Base-by-base conservation (phyloP, 2,797 vertebrate species). In the Mycteria americana region DNA sequence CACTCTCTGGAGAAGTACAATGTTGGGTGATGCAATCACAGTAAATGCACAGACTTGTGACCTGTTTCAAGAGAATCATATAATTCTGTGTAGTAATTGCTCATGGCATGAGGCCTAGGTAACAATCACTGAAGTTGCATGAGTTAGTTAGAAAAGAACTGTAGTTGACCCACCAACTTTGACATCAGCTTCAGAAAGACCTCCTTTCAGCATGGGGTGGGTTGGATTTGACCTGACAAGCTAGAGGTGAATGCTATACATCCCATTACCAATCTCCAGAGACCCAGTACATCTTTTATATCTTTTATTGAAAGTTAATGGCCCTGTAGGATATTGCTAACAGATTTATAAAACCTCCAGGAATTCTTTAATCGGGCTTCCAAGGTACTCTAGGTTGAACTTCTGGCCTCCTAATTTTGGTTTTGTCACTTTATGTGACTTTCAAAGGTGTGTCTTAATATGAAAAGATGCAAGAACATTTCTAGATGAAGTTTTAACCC, bases 221-320 rank as follows among this genome's bases (percentile, higher is more conserved):
- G 9, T 12, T 86, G 62, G 53, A 68, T 84, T 67, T 92, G 77
- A 88, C 69, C 53, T 77, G 45, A 53, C 25, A 72, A 86, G 50
- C 39, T 84, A 53, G 64, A 81, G 25, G 60, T 88, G 53, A 90
- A 86, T 45, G 27, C 10, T 73, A 10, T 59, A 62, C 35, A 73
- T 76, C 17, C 82, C 51, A 69, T 85, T 85, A 76, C 30, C 56
- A 59, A 67, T 74, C 56, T 93, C 51, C 31, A 69, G 70, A 91
- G 59, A 92, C 43, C 14, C 12, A 72, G 21, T 46, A 48, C 21
- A 33, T 43, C 27, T 93, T 89, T 69, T 59, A 46, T 77, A 33
- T 72, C 59, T 76, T 83, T 48, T 83, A 85, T 59, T 56, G 81
- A 77, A 82, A 92, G 72, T 84, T 94, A 92, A 76, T 91, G 72